Evolutionary conservation across 2,797 vertebrate genomes (phyloP).

Genomic region (Sylvilagus floridanus): DNA sequence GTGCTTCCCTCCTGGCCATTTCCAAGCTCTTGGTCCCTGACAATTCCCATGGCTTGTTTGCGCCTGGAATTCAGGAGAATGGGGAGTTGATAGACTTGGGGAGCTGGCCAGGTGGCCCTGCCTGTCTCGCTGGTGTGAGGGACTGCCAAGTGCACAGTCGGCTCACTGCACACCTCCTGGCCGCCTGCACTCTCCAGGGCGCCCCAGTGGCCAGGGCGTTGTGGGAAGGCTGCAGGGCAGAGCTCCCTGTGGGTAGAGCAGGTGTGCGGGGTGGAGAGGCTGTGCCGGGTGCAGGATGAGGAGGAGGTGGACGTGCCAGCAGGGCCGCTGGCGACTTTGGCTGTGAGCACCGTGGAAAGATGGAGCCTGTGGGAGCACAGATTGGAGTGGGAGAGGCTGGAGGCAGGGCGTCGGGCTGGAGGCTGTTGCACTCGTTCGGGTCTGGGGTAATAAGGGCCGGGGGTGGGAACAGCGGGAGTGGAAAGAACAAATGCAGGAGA

Average conservation of each 20-base stretch:
- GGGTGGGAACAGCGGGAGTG: not conserved
- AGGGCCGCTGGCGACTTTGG: not conserved
- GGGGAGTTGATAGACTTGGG: not conserved
- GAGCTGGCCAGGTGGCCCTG: not conserved
- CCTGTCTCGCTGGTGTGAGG: not conserved
- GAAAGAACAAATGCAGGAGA: not conserved
- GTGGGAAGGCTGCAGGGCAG: not conserved
- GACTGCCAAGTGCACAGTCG: not conserved
- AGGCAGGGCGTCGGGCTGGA: not conserved
- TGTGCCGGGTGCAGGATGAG: no score
- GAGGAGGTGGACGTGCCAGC: not conserved
- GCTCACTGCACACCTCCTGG: not conserved
- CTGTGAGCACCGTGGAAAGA: not conserved
- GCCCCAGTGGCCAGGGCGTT: fast-evolving
- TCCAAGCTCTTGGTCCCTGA: not conserved
- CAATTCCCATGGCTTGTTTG: no score
- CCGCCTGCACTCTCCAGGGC: fast-evolving
- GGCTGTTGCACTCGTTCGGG: not conserved
- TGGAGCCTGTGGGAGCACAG: not conserved
- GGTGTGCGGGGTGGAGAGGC: not conserved
- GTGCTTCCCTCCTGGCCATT: not conserved
- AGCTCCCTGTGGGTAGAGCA: not conserved
- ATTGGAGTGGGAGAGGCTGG: conserved; percentile 25
- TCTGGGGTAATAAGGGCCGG: not conserved
- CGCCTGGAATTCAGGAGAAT: not conserved